Evolutionary conservation across 2,888 invertebrate species (phyloP), one percentile per base, ranked within the genome.

Genomic region (Dolichomitus sp.): DNA sequence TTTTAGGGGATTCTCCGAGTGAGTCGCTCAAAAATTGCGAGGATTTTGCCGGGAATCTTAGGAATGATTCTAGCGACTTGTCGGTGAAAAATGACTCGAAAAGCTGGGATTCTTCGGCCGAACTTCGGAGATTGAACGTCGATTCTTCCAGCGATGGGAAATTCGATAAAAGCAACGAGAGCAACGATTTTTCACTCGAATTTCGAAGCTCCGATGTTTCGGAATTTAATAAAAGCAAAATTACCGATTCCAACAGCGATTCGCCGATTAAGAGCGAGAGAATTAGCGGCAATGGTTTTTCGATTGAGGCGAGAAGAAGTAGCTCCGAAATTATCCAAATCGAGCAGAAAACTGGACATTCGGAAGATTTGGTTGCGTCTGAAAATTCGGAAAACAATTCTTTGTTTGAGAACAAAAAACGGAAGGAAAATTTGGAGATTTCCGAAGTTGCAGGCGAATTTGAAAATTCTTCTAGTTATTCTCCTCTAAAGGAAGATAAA

Each of bases 401-500:
- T 50, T 19, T 4, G 50, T 2, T 50, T 4, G 19, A 19, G n/a
- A 50, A 9, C 50, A 7, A 50, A 17, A 19, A 19, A 1, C 0
- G 19, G 4, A 9, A 50, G 2, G 83, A 86, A 14, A 72, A 9
- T 7, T 84, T 81, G 3, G 81, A 85, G 45, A 83, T 75, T 19
- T 52, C 54, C 4, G 69, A 81, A 33, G 75, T 23, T 23, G 23
- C 33, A 33, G 33, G 6, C 33, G 33, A 33, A 0, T 6, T 33
- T 3, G 33, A 33, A 33, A 33, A 33, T 6, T 33, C 33, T 4
- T 33, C 6, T 33, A 33, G 33, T 33, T 0, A 17, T 17, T 50
- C 48, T 50, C 4, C 48, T 3, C 17, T 50, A 17, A 50, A 17
- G 14, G 14, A 17, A 11, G 17, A 50, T 17, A 17, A 50, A n/a